Evolutionary conservation across 1,140 invertebrate species (phyloP), one percentile per base, ranked within the genome.

Genomic region (Aphidius ervi): DNA sequence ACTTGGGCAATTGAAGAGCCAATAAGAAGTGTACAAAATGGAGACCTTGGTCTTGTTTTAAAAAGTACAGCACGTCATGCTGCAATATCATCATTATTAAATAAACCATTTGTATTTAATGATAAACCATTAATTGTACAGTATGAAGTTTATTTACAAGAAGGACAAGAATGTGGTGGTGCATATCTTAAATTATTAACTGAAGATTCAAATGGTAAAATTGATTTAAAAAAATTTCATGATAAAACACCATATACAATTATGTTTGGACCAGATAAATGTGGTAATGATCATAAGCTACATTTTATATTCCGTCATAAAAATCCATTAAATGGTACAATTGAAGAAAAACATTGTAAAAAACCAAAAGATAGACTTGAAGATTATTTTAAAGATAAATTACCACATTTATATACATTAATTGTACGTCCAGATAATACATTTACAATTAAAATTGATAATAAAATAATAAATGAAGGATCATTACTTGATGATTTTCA

Each of bases 221-320:
- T 86, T 20, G 87, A 95, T 76, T 82, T 98, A 37, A 88, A 85
- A 58, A 82, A 88, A 63, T 97, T 99, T 76, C 86, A 94, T 75
- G 95, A 99, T 80, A 96, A 97, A 81, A 96, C 96, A 8, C 92
- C 95, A 0, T 99, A 98, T 78, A 93, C 93, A 3, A 95, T 99
- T 69, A 99, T 99, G 97, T 99, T 99, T 83, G 97, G 97, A 3
- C 97, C 97, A 8, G 97, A 99, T 81, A 99, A 99, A 79, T 99
- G 97, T 82, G 97, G 97, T 59, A 93, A 90, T 71, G 93, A 97
- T 77, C 87, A 92, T 68, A 98, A 98, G 86, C 81, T 98, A 55
- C 97, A 99, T 79, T 99, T 99, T 76, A 99, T 99, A 75, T 96
- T 99, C 81, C 86, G 91, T 52, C 95, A 98, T 77, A 91, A 89